Percentiles rank a stretch among this genome's conserved stretches.
phyloP scores from a whole-genome alignment of 2,888 invertebrate species.

The Aporophyla nigra region DNA sequence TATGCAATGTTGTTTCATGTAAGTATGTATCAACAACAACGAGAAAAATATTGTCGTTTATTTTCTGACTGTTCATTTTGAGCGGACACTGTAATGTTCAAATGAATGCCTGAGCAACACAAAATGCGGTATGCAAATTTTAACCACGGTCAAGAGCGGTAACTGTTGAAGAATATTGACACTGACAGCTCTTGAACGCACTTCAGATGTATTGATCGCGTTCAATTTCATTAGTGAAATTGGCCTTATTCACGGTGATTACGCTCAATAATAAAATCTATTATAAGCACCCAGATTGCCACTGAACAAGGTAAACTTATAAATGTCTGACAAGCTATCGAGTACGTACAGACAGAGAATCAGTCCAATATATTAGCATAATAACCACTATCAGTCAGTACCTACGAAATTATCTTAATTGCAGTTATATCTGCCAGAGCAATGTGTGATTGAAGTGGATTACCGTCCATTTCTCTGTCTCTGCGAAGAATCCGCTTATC shows the following conservation, averaged over 20 bases:
- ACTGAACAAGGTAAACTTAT: neutral
- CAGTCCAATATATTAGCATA: neutral
- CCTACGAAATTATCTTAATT: slow-evolving; percentile 44
- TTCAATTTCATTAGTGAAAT: too few species aligned
- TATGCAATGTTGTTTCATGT: neutral
- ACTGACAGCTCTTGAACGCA: too few species aligned
- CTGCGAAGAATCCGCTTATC: slow-evolving; percentile 6
- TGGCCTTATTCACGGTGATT: neutral
- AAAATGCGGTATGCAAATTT: neutral
- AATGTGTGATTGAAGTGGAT: slow-evolving; percentile 32
- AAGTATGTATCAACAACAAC: neutral
- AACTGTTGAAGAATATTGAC: too few species aligned
- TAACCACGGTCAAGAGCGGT: too few species aligned
- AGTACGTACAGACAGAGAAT: slow-evolving; percentile 20
- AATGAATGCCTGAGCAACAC: neutral
- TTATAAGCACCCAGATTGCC: neutral
- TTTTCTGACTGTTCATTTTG: neutral
- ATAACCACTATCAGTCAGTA: slow-evolving; percentile 23
- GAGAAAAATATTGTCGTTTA: neutral
- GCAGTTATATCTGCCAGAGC: neutral
- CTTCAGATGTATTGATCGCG: too few species aligned
- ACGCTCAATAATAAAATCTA: neutral
- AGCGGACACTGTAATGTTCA: neutral
- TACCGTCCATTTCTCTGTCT: slow-evolving; percentile 8
- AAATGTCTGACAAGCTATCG: neutral